Evolutionary conservation across 2,888 invertebrate species (phyloP), one percentile per base, ranked within the genome.

Genomic region (Drosophila tripunctata): DNA sequence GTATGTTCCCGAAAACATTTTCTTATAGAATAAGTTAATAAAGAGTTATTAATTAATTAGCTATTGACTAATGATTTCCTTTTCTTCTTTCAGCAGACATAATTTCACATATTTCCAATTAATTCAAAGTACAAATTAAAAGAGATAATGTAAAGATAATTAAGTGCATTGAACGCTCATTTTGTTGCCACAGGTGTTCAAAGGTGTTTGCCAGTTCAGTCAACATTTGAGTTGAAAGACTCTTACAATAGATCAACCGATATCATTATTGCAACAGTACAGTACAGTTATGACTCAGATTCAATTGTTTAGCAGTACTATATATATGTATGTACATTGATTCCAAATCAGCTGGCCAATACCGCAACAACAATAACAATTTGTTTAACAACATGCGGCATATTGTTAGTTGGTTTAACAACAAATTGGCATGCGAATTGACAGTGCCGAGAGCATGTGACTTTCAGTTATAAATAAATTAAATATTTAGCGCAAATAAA

Each of bases 381-480:
- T 27, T 21, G 6, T 12, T 36, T 17, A 38, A 24, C 15, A 50
- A 60, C 21, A 35, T 35, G 35, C 56, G 40, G 44, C 22, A 30
- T 52, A 75, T 47, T 69, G 63, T 63, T 63, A 24, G 57, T 77
- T 68, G 40, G 70, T 63, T 63, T 19, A 64, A 57, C 67, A 54
- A 40, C 48, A 55, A 73, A 67, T 66, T 76, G 78, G 40, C 69
- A 62, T 66, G 67, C 48, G 65, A 65, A 57, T 44, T 68, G 77
- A 60, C 64, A 64, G 64, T 15, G 30, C 27, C 3, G 27, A 24
- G 55, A 57, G 61, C 81, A 82, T 82, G 81, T 82, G 81, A 82
- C 87, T 84, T 45, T 45, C 15, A 15, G 48, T 62, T 69, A 65
- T 66, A 77, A 68, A 63, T 71, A 70, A 80, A 68, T 66, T 36